These are phyloP conservation scores for Physocephala rufipes DNA, from an alignment of 2,888 invertebrate genomes.

Conservation along the genomic window DNA sequence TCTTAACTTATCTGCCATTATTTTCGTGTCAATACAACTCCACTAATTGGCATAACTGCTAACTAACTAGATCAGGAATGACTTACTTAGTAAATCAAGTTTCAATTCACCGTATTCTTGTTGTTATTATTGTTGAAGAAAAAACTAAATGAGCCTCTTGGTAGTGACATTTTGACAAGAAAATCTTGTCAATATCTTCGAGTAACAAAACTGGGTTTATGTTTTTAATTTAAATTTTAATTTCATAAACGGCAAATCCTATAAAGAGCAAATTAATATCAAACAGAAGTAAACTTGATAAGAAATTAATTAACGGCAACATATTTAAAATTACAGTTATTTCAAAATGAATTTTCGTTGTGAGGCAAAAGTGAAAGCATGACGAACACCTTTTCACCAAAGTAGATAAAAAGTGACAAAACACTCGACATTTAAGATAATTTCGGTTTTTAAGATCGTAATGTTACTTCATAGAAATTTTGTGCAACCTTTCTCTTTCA, in stretches of 20 bases:
- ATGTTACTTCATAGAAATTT: too few species aligned
- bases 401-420: too few species aligned
- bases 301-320: too few species aligned
- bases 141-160: neutral
- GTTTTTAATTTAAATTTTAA: neutral
- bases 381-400: too few species aligned
- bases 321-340: too few species aligned
- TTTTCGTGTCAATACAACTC: neutral
- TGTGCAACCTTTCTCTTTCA: too few species aligned
- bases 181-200: neutral
- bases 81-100: neutral
- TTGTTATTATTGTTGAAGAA: neutral
- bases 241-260: neutral
- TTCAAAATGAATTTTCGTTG: too few species aligned
- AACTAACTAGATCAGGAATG: neutral
- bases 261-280: too few species aligned
- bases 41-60: neutral
- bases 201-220: neutral
- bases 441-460: neutral
- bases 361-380: too few species aligned
- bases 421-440: neutral
- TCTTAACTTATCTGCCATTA: constrained; percentile 6
- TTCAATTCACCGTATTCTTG: neutral
- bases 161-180: neutral
- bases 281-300: too few species aligned